Evolutionary conservation across 2,888 invertebrate species (phyloP), one percentile per base, ranked within the genome.

Genomic region (Atethmia centrago): DNA sequence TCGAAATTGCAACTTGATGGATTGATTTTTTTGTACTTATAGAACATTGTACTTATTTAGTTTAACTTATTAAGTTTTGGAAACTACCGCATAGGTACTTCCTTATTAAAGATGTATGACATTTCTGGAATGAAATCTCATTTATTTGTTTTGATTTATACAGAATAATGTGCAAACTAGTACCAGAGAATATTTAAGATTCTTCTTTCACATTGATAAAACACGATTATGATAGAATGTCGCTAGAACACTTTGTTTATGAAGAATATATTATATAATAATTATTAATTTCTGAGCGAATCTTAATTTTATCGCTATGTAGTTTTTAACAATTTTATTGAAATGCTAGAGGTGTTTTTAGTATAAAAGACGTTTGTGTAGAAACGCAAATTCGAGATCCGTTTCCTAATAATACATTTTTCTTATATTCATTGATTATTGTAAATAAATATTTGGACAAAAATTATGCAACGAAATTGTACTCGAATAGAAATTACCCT

Each of bases 1-100:
- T 80, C 67, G 69, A 63, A 80, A 80, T 80, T 61, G 51, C 12
- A 71, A 82, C 55, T 14, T 69, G 40, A 58, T 55, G 68, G 66
- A 70, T 83, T 79, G 69, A 65, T 63, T 80, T 72, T 64, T 58
- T 31, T 71, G 71, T 28, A 71, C 49, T 70, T n/a, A n/a, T 63
- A 63, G 36, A 63, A 31, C 1, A 49, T 56, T 55, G 47, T 80
- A 59, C 53, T 49, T 77, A 25, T 53, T 65, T 73, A 55, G 19
- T 72, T 74, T 42, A 49, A 74, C n/a, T 21, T 45, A 40, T 66
- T 66, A 21, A 53, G 79, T 74, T 77, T 64, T 28, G 42, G 64
- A 53, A 80, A 14, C 36, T 63, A 47, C 25, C 12, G 12, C 21
- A 64, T 47, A 25, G 21, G 59, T 58, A 63, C 49, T 69, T 58